Evolutionary conservation across 2,888 invertebrate genomes (phyloP), one percentile per base, ranked within the genome.

Genomic region (Sceliomorpha sp.): DNA sequence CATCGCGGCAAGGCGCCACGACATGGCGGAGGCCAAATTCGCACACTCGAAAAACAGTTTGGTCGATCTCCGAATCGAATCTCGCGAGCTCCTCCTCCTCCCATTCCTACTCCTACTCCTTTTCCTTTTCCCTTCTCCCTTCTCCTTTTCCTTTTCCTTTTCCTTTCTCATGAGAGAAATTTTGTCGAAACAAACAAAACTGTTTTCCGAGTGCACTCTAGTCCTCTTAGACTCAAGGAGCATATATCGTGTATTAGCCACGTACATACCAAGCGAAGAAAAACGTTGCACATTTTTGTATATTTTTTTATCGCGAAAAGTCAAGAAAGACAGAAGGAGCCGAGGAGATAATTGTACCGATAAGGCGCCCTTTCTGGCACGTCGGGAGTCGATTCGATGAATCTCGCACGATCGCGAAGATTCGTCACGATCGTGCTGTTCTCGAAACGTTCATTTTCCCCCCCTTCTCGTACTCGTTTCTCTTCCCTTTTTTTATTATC

Each of bases 131-230:
- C n/a, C n/a, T n/a, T n/a, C n/a, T n/a, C n/a, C n/a, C n/a, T n/a
- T n/a, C n/a, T n/a, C n/a, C n/a, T n/a, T n/a, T n/a, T n/a, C n/a
- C n/a, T n/a, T n/a, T n/a, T n/a, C n/a, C n/a, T n/a, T n/a, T n/a
- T n/a, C n/a, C n/a, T n/a, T n/a, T n/a, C n/a, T n/a, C n/a, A n/a
- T n/a, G n/a, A n/a, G n/a, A n/a, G n/a, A n/a, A 40, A 45, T 55
- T 48, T 45, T 17, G 50, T 60, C n/a, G 42, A 51, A 70, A 58
- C 62, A 55, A 56, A 56, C 59, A 66, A 66, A 71, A 67, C 63
- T 67, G 70, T 67, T 60, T 71, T 59, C 71, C 59, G 67, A 71
- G 71, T 71, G 71, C 71, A 63, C 71, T 71, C 71, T 71, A 71
- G 71, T 71, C 71, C 71, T 71, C 62, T 71, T 67, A 71, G 63